Percentiles rank a stretch among this genome's conserved stretches.
Conservation (phyloP, 37 sponge, comb jelly and placozoan genomes). For the Haliclona indistincta region DNA sequence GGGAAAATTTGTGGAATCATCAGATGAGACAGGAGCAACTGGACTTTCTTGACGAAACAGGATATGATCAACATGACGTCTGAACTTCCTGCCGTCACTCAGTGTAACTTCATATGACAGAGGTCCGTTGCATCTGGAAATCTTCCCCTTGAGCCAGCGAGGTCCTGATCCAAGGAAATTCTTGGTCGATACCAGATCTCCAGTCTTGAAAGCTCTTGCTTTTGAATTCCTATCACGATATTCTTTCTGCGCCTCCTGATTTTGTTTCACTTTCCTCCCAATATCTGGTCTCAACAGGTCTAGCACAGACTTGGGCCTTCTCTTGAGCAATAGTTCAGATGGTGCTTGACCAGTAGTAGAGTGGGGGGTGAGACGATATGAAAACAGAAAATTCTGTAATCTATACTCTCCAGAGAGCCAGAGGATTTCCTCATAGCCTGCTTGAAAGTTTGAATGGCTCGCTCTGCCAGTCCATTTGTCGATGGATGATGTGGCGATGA, state of each 20-base stretch:
- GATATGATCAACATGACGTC: constrained; percentile 23
- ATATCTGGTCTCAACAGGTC: constrained; percentile 26
- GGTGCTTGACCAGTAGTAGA: too few relatives aligned
- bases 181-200: constrained; percentile 14
- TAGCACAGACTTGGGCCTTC: constrained; percentile 14
- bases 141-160: constrained; percentile 18
- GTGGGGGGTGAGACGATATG: constrained; percentile 23
- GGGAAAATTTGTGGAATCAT: not conserved
- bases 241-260: constrained; percentile 11
- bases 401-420: not conserved
- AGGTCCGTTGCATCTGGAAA: constrained; percentile 1
- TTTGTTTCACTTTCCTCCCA: not conserved
- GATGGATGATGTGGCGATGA: too few relatives aligned
- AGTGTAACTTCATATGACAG: not conserved
- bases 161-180: constrained; percentile 15
- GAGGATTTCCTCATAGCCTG: not conserved
- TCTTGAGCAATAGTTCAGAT: too few relatives aligned
- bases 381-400: constrained; percentile 18
- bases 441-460: constrained; percentile 41
- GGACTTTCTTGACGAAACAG: not conserved
- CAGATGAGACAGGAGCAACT: not conserved
- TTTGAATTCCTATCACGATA: constrained; percentile 6
- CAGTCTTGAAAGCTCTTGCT: constrained; percentile 3
- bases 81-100: constrained; percentile 9
- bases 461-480: too few relatives aligned